Conservation (phyloP, 2,888 invertebrate species). For the Epirrita christyi region DNA sequence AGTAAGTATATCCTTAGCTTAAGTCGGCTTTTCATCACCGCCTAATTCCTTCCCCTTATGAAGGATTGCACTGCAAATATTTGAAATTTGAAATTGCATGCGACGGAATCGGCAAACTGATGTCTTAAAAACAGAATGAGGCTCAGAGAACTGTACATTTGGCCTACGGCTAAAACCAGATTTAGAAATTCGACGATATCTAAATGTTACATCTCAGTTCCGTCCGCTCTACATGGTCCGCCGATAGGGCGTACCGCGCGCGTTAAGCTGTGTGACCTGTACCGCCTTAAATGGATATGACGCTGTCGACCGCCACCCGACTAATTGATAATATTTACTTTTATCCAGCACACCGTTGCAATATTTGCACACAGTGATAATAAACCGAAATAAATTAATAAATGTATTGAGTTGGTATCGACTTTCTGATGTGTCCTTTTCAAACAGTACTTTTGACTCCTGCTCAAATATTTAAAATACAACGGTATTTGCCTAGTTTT, state of each 20-base stretch:
- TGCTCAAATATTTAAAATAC: neutral
- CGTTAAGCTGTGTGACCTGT: slow-evolving; percentile 60
- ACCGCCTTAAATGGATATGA: slow-evolving; percentile 69
- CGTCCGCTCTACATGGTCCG: slow-evolving; percentile 59
- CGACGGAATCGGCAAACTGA: no score
- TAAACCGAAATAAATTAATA: slow-evolving; percentile 5
- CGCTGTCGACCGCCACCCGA: slow-evolving; percentile 61
- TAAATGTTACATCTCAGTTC: slow-evolving; percentile 43
- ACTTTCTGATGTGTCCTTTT: neutral
- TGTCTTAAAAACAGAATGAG: no score
- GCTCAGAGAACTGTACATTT: no score
- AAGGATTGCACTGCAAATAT: no score
- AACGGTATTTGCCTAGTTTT: no score
- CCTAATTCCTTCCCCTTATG: no score
- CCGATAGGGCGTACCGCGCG: slow-evolving; percentile 50
- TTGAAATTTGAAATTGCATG: no score
- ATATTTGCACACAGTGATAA: slow-evolving; percentile 49
- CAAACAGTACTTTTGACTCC: neutral
- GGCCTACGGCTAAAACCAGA: neutral
- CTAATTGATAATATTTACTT: slow-evolving; percentile 70
- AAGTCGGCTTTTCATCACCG: no score
- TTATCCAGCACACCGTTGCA: slow-evolving; percentile 54
- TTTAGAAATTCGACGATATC: slow-evolving; percentile 34
- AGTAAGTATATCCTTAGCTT: no score
- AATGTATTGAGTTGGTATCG: no score